These are phyloP conservation scores for Pegoplata infirma DNA, from an alignment of 2,888 invertebrate genomes.

Conservation along the genomic window DNA sequence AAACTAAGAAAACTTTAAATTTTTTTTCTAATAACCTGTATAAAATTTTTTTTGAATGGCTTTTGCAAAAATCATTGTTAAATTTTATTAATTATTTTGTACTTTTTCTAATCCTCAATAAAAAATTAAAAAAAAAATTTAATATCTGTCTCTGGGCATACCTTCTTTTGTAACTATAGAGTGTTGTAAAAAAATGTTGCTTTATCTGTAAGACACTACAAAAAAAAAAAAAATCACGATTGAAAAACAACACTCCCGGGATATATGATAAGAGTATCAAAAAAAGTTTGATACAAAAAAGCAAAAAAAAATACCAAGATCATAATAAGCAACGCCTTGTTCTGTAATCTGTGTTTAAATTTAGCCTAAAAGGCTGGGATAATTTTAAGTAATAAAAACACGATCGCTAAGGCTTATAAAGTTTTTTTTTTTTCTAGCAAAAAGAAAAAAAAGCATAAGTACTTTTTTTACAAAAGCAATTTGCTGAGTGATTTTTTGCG, in stretches of 20 bases:
- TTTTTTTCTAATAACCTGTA: no score
- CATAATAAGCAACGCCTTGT: slow-evolving; percentile 52
- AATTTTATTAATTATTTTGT: no score
- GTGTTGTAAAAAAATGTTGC: no score
- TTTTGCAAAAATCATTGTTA: no score
- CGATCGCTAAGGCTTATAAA: slow-evolving; percentile 38
- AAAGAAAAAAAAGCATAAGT: slow-evolving; percentile 5
- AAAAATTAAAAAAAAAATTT: no score
- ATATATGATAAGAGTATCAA: neutral
- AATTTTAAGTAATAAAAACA: slow-evolving; percentile 40
- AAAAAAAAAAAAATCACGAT: neutral
- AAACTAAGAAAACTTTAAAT: no score
- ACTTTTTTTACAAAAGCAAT: neutral
- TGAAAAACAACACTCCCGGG: neutral
- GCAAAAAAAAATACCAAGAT: no score
- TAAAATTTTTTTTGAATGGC: no score
- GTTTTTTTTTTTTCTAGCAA: neutral
- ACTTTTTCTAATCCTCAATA: neutral
- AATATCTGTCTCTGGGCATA: no score
- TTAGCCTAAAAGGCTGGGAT: slow-evolving; percentile 41
- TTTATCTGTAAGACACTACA: neutral
- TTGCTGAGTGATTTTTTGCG: neutral
- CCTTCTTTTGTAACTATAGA: no score
- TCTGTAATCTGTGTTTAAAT: slow-evolving; percentile 25
- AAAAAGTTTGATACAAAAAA: neutral